A percentile compares a stretch with the other conserved stretches of the same genome.
phyloP scores from a whole-genome alignment of 2,888 invertebrate genomes.

The Cheilosia urbana region DNA sequence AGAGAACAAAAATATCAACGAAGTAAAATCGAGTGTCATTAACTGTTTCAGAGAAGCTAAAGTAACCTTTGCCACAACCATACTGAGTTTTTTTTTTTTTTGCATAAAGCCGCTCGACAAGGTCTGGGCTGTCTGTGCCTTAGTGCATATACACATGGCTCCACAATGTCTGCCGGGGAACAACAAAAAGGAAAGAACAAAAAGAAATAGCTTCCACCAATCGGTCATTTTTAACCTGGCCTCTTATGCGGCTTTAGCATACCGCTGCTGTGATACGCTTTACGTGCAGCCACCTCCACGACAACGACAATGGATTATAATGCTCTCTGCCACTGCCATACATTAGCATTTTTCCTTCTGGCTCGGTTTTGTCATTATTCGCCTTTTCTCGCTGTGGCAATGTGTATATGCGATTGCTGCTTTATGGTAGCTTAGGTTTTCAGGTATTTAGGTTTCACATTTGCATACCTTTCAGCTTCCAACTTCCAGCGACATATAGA shows the following conservation, averaged over 20 bases:
- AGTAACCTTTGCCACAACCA: slow-evolving; percentile 63
- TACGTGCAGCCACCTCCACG: slow-evolving; percentile 13
- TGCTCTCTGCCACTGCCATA: slow-evolving; percentile 49
- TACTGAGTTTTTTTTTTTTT: slow-evolving; percentile 31
- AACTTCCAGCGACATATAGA: slow-evolving; percentile 21
- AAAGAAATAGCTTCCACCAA: slow-evolving; percentile 48
- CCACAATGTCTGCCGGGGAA: slow-evolving; percentile 62
- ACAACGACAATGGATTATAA: slow-evolving; percentile 64
- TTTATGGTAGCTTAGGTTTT: slow-evolving; percentile 70
- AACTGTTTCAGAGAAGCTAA: slow-evolving; percentile 62
- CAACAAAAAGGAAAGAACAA: slow-evolving; percentile 41
- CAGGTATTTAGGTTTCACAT: slow-evolving; percentile 70
- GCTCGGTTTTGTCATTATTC: slow-evolving; percentile 25
- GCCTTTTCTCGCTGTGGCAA: slow-evolving; percentile 14
- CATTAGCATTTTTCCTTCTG: slow-evolving; percentile 40
- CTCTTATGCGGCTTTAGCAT: slow-evolving; percentile 65
- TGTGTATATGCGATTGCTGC: slow-evolving; percentile 49
- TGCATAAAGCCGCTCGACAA: slow-evolving; percentile 44
- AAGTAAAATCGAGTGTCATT: slow-evolving; percentile 66
- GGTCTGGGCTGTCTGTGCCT: slow-evolving; percentile 59
- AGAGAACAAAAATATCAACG: slow-evolving; percentile 15
- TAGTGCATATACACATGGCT: slow-evolving; percentile 51
- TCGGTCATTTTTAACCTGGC: slow-evolving; percentile 60
- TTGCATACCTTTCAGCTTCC: slow-evolving; percentile 48
- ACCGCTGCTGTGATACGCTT: slow-evolving; percentile 36